Evolutionary conservation across 1,140 invertebrate species (phyloP), one percentile per base, ranked within the genome.

Genomic region (Leguminivora glycinivorella): DNA sequence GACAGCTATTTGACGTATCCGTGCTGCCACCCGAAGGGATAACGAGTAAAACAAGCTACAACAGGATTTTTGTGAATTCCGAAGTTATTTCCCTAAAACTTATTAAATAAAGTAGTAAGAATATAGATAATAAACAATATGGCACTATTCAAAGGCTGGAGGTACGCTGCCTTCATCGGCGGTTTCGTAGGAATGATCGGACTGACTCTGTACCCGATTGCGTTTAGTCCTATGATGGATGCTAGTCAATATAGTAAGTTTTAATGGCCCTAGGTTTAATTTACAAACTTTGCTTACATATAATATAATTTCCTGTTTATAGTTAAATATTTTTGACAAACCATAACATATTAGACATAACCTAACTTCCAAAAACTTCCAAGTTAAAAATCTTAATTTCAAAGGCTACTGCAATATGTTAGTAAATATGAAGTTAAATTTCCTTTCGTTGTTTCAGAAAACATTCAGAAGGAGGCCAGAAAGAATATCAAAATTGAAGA

Each of bases 401-500:
- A n/a, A 34, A 34, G 31, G 9, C 12, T 34, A 34, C 9, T 34
- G 12, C 31, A 34, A 38, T 38, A 38, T 38, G 1, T 43, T n/a
- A 43, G 40, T 56, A 56, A 40, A 12, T 14, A 40, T 38, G 10
- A 38, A 38, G 14, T 38, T 3, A 12, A 38, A 38, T 3, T 34
- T n/a, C n/a, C 0, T 0, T 31, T 17, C 72, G 81, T 69, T 83
- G 73, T 93, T 93, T 12, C 83, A 95, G 94, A 94, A 87, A 84
- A 93, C 79, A 92, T 94, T 63, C 94, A 95, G 83, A 92, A 92
- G 72, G 83, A 83, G 58, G 91, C 88, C 47, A 89, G 94, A 73
- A 89, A 86, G 78, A 92, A 92, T 77, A 93, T 95, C 67, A 92
- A 88, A 25, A 94, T 94, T 85, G 94, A 95, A 87, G 92, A 94